These are phyloP conservation scores for Stenoptilia bipunctidactyla DNA, from an alignment of 2,888 invertebrate species.

Conservation along the genomic window DNA sequence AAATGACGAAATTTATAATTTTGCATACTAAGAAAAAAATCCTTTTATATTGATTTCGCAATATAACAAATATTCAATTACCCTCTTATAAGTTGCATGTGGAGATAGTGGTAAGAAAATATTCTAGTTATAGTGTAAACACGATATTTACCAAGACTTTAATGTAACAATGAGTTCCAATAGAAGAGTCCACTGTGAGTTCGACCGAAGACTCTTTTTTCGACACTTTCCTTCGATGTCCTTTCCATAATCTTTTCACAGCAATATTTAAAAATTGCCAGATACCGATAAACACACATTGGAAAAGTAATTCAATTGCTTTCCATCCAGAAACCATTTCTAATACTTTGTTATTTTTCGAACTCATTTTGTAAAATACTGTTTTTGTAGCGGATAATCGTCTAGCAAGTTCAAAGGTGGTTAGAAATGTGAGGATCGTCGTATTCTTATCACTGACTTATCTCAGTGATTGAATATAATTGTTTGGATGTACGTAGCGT, in stretches of 20 bases:
- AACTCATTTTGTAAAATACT: slow-evolving; percentile 30
- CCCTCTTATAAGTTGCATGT: no score
- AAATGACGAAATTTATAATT: slow-evolving; percentile 13
- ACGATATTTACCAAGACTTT: slow-evolving; percentile 47
- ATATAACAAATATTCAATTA: no score
- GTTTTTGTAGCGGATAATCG: slow-evolving; percentile 12
- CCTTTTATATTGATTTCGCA: no score
- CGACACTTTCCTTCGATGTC: slow-evolving; percentile 36
- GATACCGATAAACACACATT: slow-evolving; percentile 42
- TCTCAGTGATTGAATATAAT: slow-evolving; percentile 8
- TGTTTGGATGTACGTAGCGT: no score
- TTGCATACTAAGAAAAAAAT: not conserved
- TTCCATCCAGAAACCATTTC: slow-evolving; percentile 47
- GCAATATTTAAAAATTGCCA: slow-evolving; percentile 47
- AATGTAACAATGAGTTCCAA: slow-evolving; percentile 58
- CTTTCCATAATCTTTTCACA: slow-evolving; percentile 52
- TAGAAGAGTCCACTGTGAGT: slow-evolving; percentile 48
- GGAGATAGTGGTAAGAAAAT: no score
- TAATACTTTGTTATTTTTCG: slow-evolving; percentile 32
- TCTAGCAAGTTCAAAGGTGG: slow-evolving; percentile 35
- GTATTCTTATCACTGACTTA: slow-evolving; percentile 37
- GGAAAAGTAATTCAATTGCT: slow-evolving; percentile 42
- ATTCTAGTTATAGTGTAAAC: not conserved
- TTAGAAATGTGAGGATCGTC: slow-evolving; percentile 23
- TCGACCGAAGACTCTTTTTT: slow-evolving; percentile 36